A percentile compares a stretch with the other conserved stretches of the same genome.
Evolutionary conservation across 2,797 vertebrate species (phyloP).

Genomic region (Tarsius wallacei): DNA sequence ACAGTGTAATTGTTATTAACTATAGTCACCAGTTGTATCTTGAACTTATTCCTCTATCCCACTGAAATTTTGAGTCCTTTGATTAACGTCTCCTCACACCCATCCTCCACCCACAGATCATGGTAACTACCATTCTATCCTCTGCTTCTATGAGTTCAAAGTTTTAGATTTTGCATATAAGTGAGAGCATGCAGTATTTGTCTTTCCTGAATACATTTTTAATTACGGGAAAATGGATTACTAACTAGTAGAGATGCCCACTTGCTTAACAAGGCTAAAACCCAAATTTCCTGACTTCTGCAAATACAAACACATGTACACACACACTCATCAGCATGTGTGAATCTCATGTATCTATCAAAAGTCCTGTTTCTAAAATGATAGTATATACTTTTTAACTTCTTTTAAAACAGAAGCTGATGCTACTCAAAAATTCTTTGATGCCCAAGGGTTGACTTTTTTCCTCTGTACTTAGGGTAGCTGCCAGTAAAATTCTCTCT

Average conservation of each 20-base stretch:
- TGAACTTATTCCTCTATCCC: neutral
- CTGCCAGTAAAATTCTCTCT: neutral
- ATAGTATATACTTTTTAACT: neutral
- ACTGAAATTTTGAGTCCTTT: neutral
- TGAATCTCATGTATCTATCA: neutral
- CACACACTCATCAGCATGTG: neutral
- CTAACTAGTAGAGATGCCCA: neutral
- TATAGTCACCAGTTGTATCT: neutral
- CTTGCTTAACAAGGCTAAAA: neutral
- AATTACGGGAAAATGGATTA: neutral
- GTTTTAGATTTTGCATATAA: neutral
- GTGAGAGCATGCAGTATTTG: neutral
- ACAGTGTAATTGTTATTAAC: neutral
- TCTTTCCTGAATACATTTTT: neutral
- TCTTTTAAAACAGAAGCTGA: neutral
- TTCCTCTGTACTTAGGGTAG: neutral
- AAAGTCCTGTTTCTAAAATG: neutral
- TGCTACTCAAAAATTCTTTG: neutral
- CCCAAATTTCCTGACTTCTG: neutral
- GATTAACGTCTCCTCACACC: neutral
- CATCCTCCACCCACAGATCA: accelerated
- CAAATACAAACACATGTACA: neutral
- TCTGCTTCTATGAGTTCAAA: neutral
- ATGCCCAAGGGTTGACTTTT: neutral
- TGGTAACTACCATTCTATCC: neutral